Evolutionary conservation across 2,113 vertebrate species (phyloP).

Genomic region (Nanger granti): DNA sequence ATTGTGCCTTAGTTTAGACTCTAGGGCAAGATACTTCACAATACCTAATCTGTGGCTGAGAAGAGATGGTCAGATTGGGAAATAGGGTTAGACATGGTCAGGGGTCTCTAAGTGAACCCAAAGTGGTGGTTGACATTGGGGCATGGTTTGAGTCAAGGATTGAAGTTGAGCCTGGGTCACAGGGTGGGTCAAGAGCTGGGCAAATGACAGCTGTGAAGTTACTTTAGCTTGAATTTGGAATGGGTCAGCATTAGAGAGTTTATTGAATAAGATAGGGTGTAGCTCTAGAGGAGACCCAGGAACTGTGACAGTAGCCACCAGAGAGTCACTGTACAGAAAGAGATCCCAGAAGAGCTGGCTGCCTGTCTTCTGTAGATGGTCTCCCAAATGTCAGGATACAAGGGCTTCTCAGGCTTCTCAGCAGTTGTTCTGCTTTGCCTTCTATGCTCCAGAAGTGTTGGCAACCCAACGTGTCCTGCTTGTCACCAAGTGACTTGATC

Average conservation of each 20-base stretch:
- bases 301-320: not conserved
- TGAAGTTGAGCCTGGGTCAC: not conserved
- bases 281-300: not conserved
- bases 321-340: not conserved
- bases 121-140: not conserved
- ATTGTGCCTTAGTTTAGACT: fast-evolving
- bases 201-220: not conserved
- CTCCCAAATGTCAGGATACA: not conserved
- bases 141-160: not conserved
- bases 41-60: fast-evolving
- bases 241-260: not conserved
- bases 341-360: not conserved
- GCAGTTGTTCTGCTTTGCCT: not conserved
- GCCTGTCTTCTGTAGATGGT: not conserved
- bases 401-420: not conserved
- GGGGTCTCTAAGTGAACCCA: not conserved
- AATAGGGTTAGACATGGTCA: not conserved
- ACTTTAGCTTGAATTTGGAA: not conserved
- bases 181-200: not conserved
- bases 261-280: not conserved
- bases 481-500: not conserved
- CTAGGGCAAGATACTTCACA: fast-evolving
- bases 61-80: not conserved
- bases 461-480: fast-evolving
- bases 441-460: not conserved